Percentiles rank a stretch among this genome's conserved stretches.
Evolutionary conservation across 1,140 invertebrate species (phyloP).

Genomic region (Sitodiplosis mosellana): DNA sequence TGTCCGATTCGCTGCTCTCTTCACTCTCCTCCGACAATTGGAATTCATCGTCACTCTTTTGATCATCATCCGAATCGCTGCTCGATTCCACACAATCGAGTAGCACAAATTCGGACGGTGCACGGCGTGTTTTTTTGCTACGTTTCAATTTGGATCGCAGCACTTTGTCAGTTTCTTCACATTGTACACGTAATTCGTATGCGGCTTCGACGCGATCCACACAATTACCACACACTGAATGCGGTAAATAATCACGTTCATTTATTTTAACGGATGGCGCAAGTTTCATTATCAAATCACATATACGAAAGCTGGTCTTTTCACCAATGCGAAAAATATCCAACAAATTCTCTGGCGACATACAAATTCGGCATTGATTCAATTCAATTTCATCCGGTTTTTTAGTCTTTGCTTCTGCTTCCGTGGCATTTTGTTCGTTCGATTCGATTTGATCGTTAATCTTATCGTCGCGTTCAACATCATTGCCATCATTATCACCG

Average conservation of each 20-base stretch:
- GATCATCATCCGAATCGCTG: conserved; percentile 17
- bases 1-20: conserved; percentile 19
- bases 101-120: conserved; percentile 23
- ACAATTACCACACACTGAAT: conserved; percentile 19
- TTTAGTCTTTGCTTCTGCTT: conserved; percentile 4
- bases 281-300: conserved; percentile 19
- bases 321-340: conserved; percentile 15
- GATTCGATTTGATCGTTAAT: too few relatives aligned
- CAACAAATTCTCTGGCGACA: conserved; percentile 13
- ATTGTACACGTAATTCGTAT: conserved; percentile 17
- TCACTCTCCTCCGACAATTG: conserved; percentile 21
- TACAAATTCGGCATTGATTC: conserved; percentile 22
- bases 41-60: conserved; percentile 20
- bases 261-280: conserved; percentile 19
- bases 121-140: conserved; percentile 22
- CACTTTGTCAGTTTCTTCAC: conserved; percentile 21
- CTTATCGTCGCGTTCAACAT: too few relatives aligned
- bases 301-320: conserved; percentile 12
- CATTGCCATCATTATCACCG: too few relatives aligned
- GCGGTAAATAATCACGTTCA: conserved; percentile 22
- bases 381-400: conserved; percentile 16
- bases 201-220: conserved; percentile 16
- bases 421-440: too few relatives aligned
- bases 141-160: conserved; percentile 23
- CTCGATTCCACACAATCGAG: conserved; percentile 17